Conservation (phyloP, 2,113 vertebrate genomes). For the Helogale parvula region DNA sequence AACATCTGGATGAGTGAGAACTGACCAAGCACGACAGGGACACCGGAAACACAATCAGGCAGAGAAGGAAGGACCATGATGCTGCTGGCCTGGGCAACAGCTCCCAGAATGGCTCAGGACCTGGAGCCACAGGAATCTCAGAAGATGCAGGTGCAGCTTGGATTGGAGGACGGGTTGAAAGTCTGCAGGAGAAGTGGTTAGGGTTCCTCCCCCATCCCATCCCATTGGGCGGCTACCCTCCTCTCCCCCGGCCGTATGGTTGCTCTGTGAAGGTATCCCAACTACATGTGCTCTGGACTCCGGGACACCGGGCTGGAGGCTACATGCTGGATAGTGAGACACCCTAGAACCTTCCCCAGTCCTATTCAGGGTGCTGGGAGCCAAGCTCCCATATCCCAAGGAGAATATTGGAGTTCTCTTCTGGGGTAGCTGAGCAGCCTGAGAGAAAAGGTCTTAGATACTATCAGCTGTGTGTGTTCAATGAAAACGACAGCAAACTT, state of each 20-base stretch:
- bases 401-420: neutral
- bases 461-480: neutral
- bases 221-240: neutral
- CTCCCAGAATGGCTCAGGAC: neutral
- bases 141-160: neutral
- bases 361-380: neutral
- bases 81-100: no score
- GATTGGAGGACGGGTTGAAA: no score
- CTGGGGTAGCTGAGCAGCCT: neutral
- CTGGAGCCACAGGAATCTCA: neutral
- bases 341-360: neutral
- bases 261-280: neutral
- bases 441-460: neutral
- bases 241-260: neutral
- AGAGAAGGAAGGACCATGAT: neutral
- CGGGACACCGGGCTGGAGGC: neutral
- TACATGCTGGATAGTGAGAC: neutral
- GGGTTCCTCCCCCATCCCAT: no score
- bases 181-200: neutral
- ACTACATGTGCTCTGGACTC: neutral
- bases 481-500: neutral
- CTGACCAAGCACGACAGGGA: neutral
- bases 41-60: fast-evolving
- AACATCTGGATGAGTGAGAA: neutral
- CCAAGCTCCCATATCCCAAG: neutral